phyloP scores from a whole-genome alignment of 1,140 invertebrate genomes.

The Drosophila sproati region DNA sequence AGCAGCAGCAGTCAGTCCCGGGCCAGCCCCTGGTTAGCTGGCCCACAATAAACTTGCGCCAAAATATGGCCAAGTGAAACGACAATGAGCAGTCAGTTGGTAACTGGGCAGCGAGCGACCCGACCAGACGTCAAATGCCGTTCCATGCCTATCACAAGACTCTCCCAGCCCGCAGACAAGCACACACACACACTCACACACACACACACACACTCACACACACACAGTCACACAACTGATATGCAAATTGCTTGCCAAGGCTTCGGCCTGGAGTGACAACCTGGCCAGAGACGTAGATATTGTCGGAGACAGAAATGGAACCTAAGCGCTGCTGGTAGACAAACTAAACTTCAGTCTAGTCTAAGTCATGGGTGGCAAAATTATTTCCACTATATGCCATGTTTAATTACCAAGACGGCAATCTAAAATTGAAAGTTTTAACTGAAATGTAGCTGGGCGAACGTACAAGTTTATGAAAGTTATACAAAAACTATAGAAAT shows the following conservation, averaged over 20 bases:
- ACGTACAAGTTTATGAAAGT: too few relatives aligned
- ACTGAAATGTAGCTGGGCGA: too few relatives aligned
- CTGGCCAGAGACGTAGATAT: conserved; percentile 15
- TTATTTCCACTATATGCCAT: conserved; percentile 35
- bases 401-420: conserved; percentile 59
- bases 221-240: conserved; percentile 54
- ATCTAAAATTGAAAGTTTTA: conserved; percentile 46
- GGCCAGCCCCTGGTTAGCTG: conserved; percentile 15
- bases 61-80: conserved; percentile 70
- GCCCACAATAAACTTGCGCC: conserved; percentile 64
- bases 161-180: conserved; percentile 24
- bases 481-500: too few relatives aligned
- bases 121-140: conserved; percentile 47
- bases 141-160: conserved; percentile 64
- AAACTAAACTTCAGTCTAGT: conserved; percentile 43
- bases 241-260: conserved; percentile 73
- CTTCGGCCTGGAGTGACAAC: conserved; percentile 59
- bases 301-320: conserved; percentile 2
- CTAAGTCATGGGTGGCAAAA: conserved; percentile 51
- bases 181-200: conserved; percentile 22
- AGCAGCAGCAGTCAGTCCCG: conserved; percentile 1
- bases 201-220: conserved; percentile 13
- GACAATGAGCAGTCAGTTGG: conserved; percentile 69
- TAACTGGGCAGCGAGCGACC: conserved; percentile 17
- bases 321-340: conserved; percentile 6